phyloP scores from a whole-genome alignment of 2,888 invertebrate species.

The Drosophila phalerata region DNA sequence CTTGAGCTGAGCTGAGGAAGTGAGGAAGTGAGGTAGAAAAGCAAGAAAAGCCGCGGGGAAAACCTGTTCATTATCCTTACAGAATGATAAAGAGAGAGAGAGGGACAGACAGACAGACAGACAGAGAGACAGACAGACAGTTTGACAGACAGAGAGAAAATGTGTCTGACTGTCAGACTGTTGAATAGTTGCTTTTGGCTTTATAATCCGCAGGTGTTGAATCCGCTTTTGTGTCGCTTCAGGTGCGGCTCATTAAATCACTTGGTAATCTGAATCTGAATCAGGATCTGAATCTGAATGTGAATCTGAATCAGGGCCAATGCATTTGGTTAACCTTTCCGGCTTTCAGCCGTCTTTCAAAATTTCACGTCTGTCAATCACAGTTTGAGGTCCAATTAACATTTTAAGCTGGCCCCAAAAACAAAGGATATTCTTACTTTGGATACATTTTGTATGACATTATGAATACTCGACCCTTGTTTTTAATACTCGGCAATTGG shows the following conservation, averaged over 20 bases:
- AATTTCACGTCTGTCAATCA: conserved; percentile 62
- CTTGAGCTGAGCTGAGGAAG: conserved; percentile 24
- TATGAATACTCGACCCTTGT: neutral
- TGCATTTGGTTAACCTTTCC: conserved; percentile 45
- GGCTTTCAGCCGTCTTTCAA: conserved; percentile 47
- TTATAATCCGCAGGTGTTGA: conserved; percentile 33
- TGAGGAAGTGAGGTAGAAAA: conserved; percentile 10
- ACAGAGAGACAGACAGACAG: conserved; percentile 4
- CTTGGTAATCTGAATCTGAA: conserved; percentile 57
- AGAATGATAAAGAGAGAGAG: neutral
- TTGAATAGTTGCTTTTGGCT: conserved; percentile 6
- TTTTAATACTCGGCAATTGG: conserved; percentile 51
- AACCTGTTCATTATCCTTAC: conserved; percentile 26
- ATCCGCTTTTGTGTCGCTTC: conserved; percentile 47
- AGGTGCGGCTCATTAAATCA: conserved; percentile 76
- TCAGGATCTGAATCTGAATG: conserved; percentile 59
- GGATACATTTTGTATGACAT: neutral
- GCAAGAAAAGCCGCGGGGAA: conserved; percentile 2
- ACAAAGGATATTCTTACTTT: neutral
- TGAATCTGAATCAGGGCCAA: conserved; percentile 46
- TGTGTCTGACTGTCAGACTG: conserved; percentile 6
- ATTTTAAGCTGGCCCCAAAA: conserved; percentile 32
- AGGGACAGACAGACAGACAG: conserved; percentile 1
- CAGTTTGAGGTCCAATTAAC: conserved; percentile 61
- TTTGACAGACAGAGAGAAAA: neutral